Conservation (phyloP, 2,888 invertebrate species). For the Folsomia candida region DNA sequence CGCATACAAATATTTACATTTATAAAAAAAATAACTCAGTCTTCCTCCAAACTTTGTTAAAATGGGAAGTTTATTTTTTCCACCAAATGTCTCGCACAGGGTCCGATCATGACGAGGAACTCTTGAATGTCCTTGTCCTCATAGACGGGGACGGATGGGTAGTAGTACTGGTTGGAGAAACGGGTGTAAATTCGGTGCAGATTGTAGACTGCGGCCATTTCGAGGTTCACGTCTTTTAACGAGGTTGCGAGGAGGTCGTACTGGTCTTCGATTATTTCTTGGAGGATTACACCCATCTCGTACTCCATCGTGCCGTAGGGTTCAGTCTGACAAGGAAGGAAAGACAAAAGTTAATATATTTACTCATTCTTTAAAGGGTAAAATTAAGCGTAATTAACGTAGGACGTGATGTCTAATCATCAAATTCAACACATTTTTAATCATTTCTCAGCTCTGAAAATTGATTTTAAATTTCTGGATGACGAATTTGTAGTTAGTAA, state of each 20-base stretch:
- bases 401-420: too few species aligned
- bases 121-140: slow-evolving; percentile 31
- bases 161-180: slow-evolving; percentile 23
- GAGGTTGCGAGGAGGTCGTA: slow-evolving; percentile 15
- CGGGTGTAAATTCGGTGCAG: slow-evolving; percentile 30
- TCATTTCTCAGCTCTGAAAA: too few species aligned
- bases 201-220: slow-evolving; percentile 13
- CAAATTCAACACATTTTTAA: too few species aligned
- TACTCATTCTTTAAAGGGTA: too few species aligned
- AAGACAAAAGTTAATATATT: too few species aligned
- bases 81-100: slow-evolving; percentile 13
- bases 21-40: too few species aligned
- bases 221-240: slow-evolving; percentile 11
- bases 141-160: slow-evolving; percentile 23
- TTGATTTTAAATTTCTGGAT: too few species aligned
- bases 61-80: slow-evolving; percentile 1
- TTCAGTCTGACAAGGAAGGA: slow-evolving; percentile 17
- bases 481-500: too few species aligned
- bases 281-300: slow-evolving; percentile 23
- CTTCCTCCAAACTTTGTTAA: too few species aligned
- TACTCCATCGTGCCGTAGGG: slow-evolving; percentile 28
- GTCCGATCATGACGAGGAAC: slow-evolving; percentile 22
- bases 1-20: too few species aligned
- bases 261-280: slow-evolving; percentile 29
- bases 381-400: too few species aligned